These are phyloP conservation scores for Notolabrus celidotus DNA, from an alignment of 2,797 vertebrate species.

Conservation along the genomic window DNA sequence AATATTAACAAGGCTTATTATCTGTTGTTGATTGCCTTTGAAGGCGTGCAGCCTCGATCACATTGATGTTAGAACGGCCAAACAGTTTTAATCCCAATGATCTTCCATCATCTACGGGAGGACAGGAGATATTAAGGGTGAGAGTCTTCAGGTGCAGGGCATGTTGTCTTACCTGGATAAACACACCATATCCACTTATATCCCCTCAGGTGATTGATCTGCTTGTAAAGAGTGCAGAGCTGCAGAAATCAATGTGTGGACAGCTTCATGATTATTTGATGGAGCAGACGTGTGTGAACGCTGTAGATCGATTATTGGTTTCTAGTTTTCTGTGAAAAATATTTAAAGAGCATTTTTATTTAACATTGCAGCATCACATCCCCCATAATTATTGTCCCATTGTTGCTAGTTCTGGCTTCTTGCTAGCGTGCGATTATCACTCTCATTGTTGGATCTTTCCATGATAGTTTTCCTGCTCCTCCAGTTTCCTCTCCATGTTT, in stretches of 20 bases:
- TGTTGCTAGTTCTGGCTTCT: too few relatives aligned
- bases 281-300: neutral
- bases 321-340: too few relatives aligned
- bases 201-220: neutral
- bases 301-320: neutral
- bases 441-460: too few relatives aligned
- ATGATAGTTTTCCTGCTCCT: too few relatives aligned
- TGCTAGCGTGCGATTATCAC: too few relatives aligned
- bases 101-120: slow-evolving; percentile 43
- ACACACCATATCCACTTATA: neutral
- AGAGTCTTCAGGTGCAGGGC: too few relatives aligned
- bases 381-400: too few relatives aligned
- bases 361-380: too few relatives aligned
- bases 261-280: neutral
- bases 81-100: slow-evolving; percentile 42
- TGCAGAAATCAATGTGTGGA: neutral
- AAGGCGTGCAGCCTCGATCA: slow-evolving; percentile 11
- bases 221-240: neutral
- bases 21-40: slow-evolving; percentile 28
- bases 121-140: too few relatives aligned
- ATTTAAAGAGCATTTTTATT: too few relatives aligned
- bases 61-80: slow-evolving; percentile 38
- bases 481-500: too few relatives aligned
- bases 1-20: slow-evolving; percentile 45
- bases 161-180: neutral